These are phyloP conservation scores for Alethe diademata DNA, from an alignment of 2,113 vertebrate species.

Conservation along the genomic window DNA sequence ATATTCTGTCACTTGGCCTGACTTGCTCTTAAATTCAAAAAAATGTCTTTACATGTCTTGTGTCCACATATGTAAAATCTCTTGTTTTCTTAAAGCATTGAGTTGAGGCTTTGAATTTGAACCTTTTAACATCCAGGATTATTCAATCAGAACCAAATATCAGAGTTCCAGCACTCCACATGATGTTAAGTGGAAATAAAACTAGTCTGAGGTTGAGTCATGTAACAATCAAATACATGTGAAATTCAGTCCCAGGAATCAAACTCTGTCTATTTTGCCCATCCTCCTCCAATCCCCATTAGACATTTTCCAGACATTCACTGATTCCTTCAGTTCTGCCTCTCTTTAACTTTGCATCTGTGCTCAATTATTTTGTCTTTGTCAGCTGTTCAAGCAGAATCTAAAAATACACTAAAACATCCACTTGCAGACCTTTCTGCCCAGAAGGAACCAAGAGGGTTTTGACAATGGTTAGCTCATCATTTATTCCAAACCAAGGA, in stretches of 20 bases:
- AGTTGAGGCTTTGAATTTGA: not conserved
- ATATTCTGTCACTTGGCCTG: not conserved
- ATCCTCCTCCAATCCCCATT: not conserved
- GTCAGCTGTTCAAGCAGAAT: constrained; percentile 56
- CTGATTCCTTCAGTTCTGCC: constrained; percentile 15
- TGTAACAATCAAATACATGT: not conserved
- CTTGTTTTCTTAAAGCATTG: not conserved
- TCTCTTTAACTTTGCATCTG: constrained; percentile 39
- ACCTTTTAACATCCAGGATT: not conserved
- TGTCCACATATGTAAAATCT: not conserved
- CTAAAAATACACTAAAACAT: constrained; percentile 55
- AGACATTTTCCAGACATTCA: constrained; percentile 29
- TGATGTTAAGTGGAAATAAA: constrained; percentile 21
- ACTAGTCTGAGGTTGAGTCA: not conserved
- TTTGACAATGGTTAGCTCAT: constrained; percentile 25
- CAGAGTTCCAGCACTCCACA: not conserved
- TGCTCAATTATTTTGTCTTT: constrained; percentile 54
- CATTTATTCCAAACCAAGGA: constrained; percentile 41
- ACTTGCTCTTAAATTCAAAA: not conserved
- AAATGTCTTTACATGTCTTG: not conserved
- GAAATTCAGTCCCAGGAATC: constrained; percentile 13
- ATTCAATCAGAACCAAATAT: not conserved
- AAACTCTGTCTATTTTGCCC: constrained; percentile 4
- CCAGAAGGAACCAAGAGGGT: constrained; percentile 5
- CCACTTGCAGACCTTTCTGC: constrained; percentile 21